A percentile compares a stretch with the other conserved stretches of the same genome.
Conservation (phyloP, 2,888 invertebrate genomes). For the Mayetiola destructor region DNA sequence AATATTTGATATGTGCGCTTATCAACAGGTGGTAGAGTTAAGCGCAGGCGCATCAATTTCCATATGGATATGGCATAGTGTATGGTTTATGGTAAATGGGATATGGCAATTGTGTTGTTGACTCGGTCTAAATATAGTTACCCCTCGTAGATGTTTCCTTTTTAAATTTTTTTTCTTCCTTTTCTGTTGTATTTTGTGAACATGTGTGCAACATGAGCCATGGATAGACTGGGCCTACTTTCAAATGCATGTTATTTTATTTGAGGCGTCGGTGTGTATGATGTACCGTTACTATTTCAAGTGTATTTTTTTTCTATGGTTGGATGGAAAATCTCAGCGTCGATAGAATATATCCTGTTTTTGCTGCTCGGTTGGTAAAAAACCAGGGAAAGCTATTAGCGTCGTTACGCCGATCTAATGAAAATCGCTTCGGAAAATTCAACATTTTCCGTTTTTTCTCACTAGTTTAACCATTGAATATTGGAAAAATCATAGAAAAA, state of each 20-base stretch:
- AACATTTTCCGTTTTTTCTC: neutral
- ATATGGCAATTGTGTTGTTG: too few species aligned
- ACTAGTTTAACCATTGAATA: too few species aligned
- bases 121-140: constrained; percentile 12
- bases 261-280: neutral
- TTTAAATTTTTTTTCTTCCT: too few species aligned
- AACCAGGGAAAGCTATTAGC: constrained; percentile 34
- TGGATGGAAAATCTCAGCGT: constrained; percentile 10
- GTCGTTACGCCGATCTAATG: constrained; percentile 21
- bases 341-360: constrained; percentile 16
- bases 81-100: too few species aligned
- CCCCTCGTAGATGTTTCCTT: neutral
- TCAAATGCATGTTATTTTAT: neutral
- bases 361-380: constrained; percentile 31
- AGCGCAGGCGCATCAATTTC: neutral
- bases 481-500: neutral
- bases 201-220: neutral
- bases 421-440: constrained; percentile 10
- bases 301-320: neutral
- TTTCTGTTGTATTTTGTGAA: too few species aligned
- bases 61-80: neutral
- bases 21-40: neutral
- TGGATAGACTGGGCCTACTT: neutral
- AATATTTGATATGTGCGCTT: neutral
- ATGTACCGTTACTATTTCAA: neutral